Conservation (phyloP, 1,140 invertebrate genomes). For the Musca vetustissima region DNA sequence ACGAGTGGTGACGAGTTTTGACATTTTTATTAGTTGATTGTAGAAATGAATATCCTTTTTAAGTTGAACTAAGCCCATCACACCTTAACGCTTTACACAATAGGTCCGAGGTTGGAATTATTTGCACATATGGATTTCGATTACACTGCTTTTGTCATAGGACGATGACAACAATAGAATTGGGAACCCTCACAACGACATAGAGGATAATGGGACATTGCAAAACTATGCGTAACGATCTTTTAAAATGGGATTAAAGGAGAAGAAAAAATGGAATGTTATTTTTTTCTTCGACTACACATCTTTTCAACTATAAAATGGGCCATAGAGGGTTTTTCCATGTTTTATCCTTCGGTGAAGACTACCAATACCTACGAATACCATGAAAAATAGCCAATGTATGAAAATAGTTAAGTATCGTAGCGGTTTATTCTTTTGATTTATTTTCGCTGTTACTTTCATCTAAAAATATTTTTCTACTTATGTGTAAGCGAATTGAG, state of each 20-base stretch:
- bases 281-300: neutral
- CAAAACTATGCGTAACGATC: conserved; percentile 35
- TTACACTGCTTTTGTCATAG: neutral
- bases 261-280: conserved; percentile 3
- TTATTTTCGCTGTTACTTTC: neutral
- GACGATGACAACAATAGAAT: neutral
- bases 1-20: conserved; percentile 37
- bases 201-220: neutral
- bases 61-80: conserved; percentile 37
- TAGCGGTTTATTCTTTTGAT: too few relatives aligned
- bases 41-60: conserved; percentile 6
- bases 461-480: too few relatives aligned
- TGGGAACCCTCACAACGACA: too few relatives aligned
- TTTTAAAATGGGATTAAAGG: conserved; percentile 38
- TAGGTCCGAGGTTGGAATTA: too few relatives aligned
- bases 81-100: conserved; percentile 32
- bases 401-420: neutral
- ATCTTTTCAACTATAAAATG: neutral
- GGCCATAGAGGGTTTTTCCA: neutral
- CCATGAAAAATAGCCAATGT: neutral
- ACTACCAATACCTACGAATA: too few relatives aligned
- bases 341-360: too few relatives aligned
- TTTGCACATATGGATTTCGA: too few relatives aligned
- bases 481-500: conserved; percentile 3
- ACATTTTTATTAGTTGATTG: conserved; percentile 44